Base-by-base conservation (phyloP, 2,797 vertebrate genomes). In the Megaceryle alcyon region DNA sequence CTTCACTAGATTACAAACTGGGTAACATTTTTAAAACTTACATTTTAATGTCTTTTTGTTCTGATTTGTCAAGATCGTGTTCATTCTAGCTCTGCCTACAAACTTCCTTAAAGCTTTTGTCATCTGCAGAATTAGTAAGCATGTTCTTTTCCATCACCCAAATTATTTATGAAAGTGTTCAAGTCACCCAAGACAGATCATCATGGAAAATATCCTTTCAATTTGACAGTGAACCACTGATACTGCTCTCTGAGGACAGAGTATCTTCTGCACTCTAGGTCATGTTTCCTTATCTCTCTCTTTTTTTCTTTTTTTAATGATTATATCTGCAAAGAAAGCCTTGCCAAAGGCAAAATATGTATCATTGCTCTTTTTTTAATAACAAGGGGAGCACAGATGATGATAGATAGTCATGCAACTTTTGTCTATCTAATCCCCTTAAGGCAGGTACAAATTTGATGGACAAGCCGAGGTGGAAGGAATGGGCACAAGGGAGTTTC, bases 101-200 rank as follows among this genome's bases (percentile, higher is more conserved):
- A 87, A 82, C 13, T 79, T 84, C 66, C 63, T 86, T 82, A 79
- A 79, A 93, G 66, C 26, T 77, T 91, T 88, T 94, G 92, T 93
- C 84, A 91, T 86, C 81, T 91, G 60, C 71, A 92, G 83, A 87
- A 87, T 82, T 87, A 82, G 81, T 88, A 82, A 96, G 66, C 63
- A 4, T 82, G 49, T 88, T 90, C 81, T 86, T 86, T 94, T 91
- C 88, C 70, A 88, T 84, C 81, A 86, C n/a, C 49, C 70, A 73
- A 84, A 82, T 92, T 87, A 91, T 85, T 93, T 82, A 66, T 91
- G 78, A 73, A 86, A 86, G 59, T 19, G 39, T 77, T 93, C 33
- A n/a, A 79, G 63, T 84, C 81, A 66, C 39, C 23, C 64, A 87
- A 91, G 83, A 91, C 75, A 88, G 70, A 92, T 84, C 43, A 63